Conservation (phyloP, 2,797 vertebrate genomes). For the Malurus splendens region DNA sequence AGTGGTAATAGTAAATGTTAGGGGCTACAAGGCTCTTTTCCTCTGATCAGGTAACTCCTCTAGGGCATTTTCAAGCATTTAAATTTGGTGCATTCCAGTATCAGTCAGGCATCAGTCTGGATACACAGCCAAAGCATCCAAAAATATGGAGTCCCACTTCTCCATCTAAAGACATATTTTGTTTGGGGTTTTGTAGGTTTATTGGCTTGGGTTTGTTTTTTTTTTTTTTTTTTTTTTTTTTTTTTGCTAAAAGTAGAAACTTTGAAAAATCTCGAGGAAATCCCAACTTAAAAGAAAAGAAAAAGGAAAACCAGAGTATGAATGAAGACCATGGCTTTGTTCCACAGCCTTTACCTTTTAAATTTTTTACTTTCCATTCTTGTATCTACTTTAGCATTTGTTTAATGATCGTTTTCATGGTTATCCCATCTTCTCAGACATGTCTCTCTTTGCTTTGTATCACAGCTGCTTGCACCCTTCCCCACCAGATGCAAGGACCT, state of each 20-base stretch:
- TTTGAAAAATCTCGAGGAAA: not conserved
- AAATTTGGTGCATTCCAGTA: not conserved
- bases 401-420: not conserved
- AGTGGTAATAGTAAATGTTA: not conserved
- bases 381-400: not conserved
- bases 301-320: not conserved
- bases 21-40: not conserved
- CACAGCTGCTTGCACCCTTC: not conserved
- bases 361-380: not conserved
- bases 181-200: not conserved
- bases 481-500: not conserved
- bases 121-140: not conserved
- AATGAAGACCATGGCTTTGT: not conserved
- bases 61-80: not conserved
- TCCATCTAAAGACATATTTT: not conserved
- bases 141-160: not conserved
- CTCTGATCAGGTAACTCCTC: not conserved
- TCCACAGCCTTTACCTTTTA: not conserved
- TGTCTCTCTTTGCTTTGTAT: not conserved
- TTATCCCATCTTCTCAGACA: not conserved
- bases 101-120: not conserved
- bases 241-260: not conserved
- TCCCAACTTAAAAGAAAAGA: not conserved
- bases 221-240: not conserved
- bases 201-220: too few relatives aligned